Evolutionary conservation across 2,113 vertebrate species (phyloP).

Genomic region (Elephantulus edwardii): DNA sequence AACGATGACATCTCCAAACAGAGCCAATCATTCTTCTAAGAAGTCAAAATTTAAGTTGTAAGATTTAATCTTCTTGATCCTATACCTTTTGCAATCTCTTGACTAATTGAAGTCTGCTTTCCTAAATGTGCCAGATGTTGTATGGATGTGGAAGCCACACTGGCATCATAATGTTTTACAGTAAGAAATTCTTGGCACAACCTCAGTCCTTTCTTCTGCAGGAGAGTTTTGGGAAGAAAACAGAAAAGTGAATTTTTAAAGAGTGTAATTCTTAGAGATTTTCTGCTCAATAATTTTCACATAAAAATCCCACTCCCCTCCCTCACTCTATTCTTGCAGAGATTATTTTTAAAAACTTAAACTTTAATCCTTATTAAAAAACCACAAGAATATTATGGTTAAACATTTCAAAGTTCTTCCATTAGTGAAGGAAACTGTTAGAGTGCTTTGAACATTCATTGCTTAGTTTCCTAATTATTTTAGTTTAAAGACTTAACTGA

Average conservation of each 20-base stretch:
- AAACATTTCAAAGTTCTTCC: slow-evolving; percentile 72
- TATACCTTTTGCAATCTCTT: neutral
- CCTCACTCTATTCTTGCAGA: neutral
- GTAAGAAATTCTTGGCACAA: slow-evolving; percentile 64
- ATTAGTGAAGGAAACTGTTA: slow-evolving; percentile 65
- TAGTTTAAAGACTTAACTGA: slow-evolving; percentile 50
- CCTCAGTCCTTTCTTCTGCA: slow-evolving; percentile 65
- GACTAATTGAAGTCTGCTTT: slow-evolving; percentile 52
- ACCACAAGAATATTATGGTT: slow-evolving; percentile 57
- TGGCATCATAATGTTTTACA: slow-evolving; percentile 73
- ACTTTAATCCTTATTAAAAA: slow-evolving; percentile 63
- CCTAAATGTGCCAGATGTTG: slow-evolving; percentile 64
- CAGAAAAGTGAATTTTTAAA: slow-evolving; percentile 30
- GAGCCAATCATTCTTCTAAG: slow-evolving; percentile 61
- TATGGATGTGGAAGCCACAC: slow-evolving; percentile 52
- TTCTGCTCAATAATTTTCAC: slow-evolving; percentile 71
- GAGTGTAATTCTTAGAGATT: slow-evolving; percentile 54
- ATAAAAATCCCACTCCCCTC: neutral
- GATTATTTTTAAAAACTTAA: slow-evolving; percentile 47
- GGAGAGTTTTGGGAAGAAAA: slow-evolving; percentile 57
- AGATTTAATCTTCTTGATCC: neutral
- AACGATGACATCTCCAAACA: slow-evolving; percentile 59
- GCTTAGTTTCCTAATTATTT: slow-evolving; percentile 73
- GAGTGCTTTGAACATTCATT: slow-evolving; percentile 71
- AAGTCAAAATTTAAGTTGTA: slow-evolving; percentile 39